These are phyloP conservation scores for Trididemnum nubilum DNA, from an alignment of 23 tunicate species.

Conservation along the genomic window DNA sequence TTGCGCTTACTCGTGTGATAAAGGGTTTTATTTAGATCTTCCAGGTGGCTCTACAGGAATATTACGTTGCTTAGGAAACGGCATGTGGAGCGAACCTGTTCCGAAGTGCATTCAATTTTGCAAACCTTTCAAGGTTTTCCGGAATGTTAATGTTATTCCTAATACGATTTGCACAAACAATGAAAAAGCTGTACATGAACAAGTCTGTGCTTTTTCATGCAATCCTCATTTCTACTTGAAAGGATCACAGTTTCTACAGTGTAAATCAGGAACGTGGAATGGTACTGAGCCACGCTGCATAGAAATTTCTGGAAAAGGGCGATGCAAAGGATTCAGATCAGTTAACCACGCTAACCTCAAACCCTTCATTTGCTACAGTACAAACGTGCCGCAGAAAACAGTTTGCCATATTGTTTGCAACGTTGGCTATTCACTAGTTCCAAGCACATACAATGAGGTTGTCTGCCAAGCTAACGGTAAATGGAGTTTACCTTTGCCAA, in stretches of 20 bases:
- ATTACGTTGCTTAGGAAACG: conserved; percentile 5
- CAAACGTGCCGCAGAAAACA: background rate
- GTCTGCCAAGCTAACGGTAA: conserved; percentile 8
- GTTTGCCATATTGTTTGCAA: background rate
- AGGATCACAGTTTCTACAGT: background rate
- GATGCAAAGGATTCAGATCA: background rate
- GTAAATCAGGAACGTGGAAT: background rate
- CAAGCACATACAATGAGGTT: background rate
- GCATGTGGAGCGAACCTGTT: conserved; percentile 9
- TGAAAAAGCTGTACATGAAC: background rate
- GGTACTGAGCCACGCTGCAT: background rate
- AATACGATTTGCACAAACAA: background rate
- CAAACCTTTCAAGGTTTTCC: background rate
- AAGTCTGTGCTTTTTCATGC: background rate
- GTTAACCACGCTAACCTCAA: background rate
- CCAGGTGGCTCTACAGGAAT: background rate
- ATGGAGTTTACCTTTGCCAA: conserved; percentile 25
- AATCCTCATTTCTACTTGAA: background rate
- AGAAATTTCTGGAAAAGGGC: background rate
- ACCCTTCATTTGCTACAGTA: background rate
- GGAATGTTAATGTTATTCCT: background rate
- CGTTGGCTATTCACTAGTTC: background rate
- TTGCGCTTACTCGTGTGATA: background rate
- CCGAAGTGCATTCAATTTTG: background rate
- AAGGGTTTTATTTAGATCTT: background rate